Percentiles rank a stretch among this genome's conserved stretches.
phyloP scores from a whole-genome alignment of 2,888 invertebrate species.

The Zele albiditarsus region DNA sequence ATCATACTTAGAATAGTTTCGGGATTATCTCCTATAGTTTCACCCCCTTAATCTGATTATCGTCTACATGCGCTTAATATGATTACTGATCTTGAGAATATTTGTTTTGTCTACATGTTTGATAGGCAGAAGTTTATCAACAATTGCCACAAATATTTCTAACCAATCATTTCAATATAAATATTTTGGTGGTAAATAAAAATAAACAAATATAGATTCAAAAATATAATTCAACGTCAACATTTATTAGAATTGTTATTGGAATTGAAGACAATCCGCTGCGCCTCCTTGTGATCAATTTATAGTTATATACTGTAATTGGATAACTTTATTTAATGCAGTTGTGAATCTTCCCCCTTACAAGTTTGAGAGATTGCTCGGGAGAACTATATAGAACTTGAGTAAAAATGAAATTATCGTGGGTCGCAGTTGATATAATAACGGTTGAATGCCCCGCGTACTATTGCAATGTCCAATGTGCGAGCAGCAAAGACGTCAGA shows the following conservation, averaged over 20 bases:
- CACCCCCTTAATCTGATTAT: conserved; percentile 71
- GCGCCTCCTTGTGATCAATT: conserved; percentile 4
- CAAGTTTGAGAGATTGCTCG: conserved; percentile 12
- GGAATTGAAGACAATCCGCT: conserved; percentile 51
- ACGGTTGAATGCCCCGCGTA: conserved; percentile 64
- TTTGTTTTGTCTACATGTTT: conserved; percentile 63
- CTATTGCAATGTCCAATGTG: conserved; percentile 63
- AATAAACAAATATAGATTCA: neutral
- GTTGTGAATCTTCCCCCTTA: neutral
- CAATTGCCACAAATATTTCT: neutral
- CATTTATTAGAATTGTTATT: neutral
- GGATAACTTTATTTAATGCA: conserved; percentile 28
- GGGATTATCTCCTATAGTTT: conserved; percentile 70
- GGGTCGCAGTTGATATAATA: conserved; percentile 70
- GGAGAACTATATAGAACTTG: conserved; percentile 53
- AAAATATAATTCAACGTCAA: neutral
- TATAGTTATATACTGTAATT: conserved; percentile 9
- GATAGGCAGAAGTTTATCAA: conserved; percentile 62
- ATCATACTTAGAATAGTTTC: conserved; percentile 74
- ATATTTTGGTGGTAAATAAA: neutral
- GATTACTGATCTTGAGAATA: conserved; percentile 73
- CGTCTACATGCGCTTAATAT: conserved; percentile 72
- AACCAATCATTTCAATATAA: conserved; percentile 23
- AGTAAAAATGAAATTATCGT: conserved; percentile 69
- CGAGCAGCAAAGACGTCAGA: conserved; percentile 52